These are phyloP conservation scores for Zeugodacus cucurbitae DNA, from an alignment of 1,140 invertebrate species.

Conservation along the genomic window DNA sequence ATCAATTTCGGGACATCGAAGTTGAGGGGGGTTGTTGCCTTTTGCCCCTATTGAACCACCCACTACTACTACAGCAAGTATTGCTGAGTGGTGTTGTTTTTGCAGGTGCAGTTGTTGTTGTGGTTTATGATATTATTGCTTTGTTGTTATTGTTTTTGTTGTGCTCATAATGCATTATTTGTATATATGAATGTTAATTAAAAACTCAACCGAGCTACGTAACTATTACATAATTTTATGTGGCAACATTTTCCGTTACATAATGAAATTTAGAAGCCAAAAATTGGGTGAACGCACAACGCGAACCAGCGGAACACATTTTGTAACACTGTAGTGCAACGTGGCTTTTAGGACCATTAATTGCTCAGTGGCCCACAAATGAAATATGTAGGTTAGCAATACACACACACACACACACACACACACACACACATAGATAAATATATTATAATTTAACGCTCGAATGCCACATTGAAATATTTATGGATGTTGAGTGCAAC, in stretches of 20 bases:
- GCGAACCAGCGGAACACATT: not conserved
- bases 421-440: not conserved
- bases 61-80: too few relatives aligned
- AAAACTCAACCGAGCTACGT: not conserved
- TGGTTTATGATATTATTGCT: not conserved
- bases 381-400: not conserved
- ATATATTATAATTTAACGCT: slow-evolving; percentile 12
- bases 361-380: slow-evolving; percentile 35
- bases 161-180: not conserved
- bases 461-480: slow-evolving; percentile 34
- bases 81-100: too few relatives aligned
- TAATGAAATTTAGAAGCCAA: slow-evolving; percentile 3
- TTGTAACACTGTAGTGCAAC: not conserved
- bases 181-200: not conserved
- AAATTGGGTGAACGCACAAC: not conserved
- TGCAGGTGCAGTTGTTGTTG: too few relatives aligned
- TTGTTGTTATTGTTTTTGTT: not conserved
- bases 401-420: not conserved
- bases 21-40: not conserved
- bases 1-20: not conserved
- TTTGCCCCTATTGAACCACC: too few relatives aligned
- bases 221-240: not conserved
- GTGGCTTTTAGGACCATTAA: slow-evolving; percentile 14
- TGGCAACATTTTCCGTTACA: not conserved
- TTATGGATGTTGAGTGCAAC: slow-evolving; percentile 30